Percentiles rank a stretch among this genome's conserved stretches.
phyloP scores from a whole-genome alignment of 2,113 vertebrate genomes.

The Procavia capensis region DNA sequence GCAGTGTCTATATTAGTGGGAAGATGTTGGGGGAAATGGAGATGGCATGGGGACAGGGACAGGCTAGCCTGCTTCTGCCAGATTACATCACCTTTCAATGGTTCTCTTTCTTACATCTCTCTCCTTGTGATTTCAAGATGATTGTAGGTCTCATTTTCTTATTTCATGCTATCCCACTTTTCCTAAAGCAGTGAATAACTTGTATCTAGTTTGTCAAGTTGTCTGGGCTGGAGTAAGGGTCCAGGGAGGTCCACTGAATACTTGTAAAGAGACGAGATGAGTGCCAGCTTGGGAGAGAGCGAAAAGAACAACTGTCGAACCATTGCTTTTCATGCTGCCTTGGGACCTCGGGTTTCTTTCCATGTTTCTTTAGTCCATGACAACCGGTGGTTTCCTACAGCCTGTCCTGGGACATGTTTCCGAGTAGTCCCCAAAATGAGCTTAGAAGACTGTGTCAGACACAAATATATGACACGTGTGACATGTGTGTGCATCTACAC shows the following conservation, averaged over 20 bases:
- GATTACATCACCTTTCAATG: background rate
- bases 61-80: background rate
- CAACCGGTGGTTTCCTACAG: background rate
- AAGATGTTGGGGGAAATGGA: background rate
- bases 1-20: background rate
- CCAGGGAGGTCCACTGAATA: background rate
- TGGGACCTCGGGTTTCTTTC: fast-evolving
- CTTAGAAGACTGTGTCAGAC: background rate
- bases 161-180: background rate
- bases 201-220: background rate
- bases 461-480: too few species aligned
- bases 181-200: background rate
- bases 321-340: background rate
- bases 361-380: background rate
- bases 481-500: background rate
- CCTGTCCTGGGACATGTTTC: background rate
- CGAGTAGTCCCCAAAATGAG: background rate
- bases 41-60: background rate
- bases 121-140: background rate
- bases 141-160: background rate
- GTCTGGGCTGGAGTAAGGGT: background rate
- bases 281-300: background rate
- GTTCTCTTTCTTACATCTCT: background rate
- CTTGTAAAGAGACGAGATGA: background rate
- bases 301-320: background rate